Percentiles rank a stretch among this genome's conserved stretches.
Conservation (phyloP, 2,888 invertebrate species). For the Tortrix viridana region DNA sequence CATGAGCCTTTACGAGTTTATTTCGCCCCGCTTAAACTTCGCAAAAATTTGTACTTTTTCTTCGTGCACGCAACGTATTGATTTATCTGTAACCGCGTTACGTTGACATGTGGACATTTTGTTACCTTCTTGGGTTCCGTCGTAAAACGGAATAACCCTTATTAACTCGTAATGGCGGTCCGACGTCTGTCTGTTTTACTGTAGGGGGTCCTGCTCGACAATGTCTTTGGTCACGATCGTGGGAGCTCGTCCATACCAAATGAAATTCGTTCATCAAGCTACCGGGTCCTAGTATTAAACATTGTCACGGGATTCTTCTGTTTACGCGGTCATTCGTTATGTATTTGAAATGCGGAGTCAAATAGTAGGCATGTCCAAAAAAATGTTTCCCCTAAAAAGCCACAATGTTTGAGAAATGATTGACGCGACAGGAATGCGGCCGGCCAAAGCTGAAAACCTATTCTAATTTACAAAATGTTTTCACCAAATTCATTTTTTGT, state of each 20-base stretch:
- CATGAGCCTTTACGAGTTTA: conserved; percentile 59
- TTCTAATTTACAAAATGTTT: too few species aligned
- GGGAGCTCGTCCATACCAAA: too few species aligned
- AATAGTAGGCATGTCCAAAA: conserved; percentile 10
- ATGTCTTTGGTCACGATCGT: too few species aligned
- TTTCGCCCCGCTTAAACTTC: conserved; percentile 54
- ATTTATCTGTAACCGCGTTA: conserved; percentile 27
- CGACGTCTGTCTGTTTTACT: conserved; percentile 20
- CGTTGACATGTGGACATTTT: conserved; percentile 20
- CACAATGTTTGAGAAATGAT: conserved; percentile 25
- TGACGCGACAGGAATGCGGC: conserved; percentile 25
- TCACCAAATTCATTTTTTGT: too few species aligned
- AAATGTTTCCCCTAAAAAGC: conserved; percentile 9
- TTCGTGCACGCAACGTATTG: conserved; percentile 18
- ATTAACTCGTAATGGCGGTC: conserved; percentile 30
- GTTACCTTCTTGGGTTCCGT: conserved; percentile 18
- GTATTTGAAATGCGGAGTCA: conserved; percentile 20
- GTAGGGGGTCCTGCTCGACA: background rate
- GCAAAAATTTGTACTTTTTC: conserved; percentile 41
- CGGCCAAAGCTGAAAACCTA: background rate
- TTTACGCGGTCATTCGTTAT: conserved; percentile 21
- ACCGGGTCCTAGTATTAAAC: too few species aligned
- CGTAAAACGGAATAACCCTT: conserved; percentile 33
- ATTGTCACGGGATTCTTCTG: conserved; percentile 19
- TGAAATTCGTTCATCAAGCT: too few species aligned